These are phyloP conservation scores for Aphidoletes aphidimyza DNA, from an alignment of 2,888 invertebrate genomes.

Conservation along the genomic window DNA sequence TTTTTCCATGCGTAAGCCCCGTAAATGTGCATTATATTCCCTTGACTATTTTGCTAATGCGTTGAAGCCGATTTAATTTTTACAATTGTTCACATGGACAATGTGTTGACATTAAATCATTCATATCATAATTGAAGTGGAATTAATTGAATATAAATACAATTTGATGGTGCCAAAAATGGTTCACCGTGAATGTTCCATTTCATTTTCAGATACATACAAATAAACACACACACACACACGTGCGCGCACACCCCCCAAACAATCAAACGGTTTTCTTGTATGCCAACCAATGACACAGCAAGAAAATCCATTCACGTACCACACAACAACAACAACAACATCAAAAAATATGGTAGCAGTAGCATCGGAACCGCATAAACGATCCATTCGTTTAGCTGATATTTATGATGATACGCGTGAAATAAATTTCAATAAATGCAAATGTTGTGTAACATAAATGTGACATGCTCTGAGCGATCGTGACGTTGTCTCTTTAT, in stretches of 20 bases:
- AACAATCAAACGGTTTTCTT: no score
- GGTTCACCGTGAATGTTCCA: no score
- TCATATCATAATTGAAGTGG: conserved; percentile 51
- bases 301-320: no score
- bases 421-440: conserved; percentile 46
- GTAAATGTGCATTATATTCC: not conserved
- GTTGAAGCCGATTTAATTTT: not conserved
- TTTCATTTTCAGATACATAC: no score
- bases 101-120: conserved; percentile 31
- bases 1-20: not conserved
- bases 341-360: not conserved
- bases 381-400: conserved; percentile 37
- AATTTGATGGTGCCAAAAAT: not conserved
- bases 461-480: conserved; percentile 12
- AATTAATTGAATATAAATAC: conserved; percentile 47
- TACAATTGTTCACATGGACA: not conserved
- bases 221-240: no score
- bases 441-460: not conserved
- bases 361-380: conserved; percentile 8
- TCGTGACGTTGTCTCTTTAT: conserved; percentile 15
- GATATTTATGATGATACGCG: conserved; percentile 45
- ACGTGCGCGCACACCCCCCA: no score
- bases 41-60: not conserved
- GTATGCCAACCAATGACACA: no score
- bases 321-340: no score